A percentile compares a stretch with the other conserved stretches of the same genome.
Evolutionary conservation across 2,797 vertebrate species (phyloP).

Genomic region (Sebastes glaucus): DNA sequence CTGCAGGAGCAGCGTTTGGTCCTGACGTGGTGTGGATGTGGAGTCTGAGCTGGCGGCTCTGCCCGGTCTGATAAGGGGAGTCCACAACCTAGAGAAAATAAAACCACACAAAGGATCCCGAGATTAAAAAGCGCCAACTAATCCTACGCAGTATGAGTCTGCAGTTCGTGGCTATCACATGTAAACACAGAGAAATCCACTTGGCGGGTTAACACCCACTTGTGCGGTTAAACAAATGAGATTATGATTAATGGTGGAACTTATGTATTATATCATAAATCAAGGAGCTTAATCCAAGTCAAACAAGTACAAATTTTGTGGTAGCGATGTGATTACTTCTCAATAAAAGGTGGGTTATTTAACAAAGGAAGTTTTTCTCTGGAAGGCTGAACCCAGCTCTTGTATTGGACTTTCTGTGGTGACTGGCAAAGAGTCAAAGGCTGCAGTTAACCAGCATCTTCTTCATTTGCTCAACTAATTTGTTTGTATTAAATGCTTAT

Average conservation of each 20-base stretch:
- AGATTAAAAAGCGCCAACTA: slow-evolving; percentile 30
- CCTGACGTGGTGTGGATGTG: slow-evolving; percentile 67
- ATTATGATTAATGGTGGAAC: background rate
- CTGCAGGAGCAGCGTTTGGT: slow-evolving; percentile 92
- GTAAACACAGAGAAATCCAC: slow-evolving; percentile 15
- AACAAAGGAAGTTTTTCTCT: slow-evolving; percentile 7
- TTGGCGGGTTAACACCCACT: slow-evolving; percentile 28
- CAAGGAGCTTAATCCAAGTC: background rate
- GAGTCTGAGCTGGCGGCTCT: slow-evolving; percentile 5
- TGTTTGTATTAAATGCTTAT: background rate
- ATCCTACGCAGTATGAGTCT: background rate
- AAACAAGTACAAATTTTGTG: slow-evolving; percentile 14
- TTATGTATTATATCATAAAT: background rate
- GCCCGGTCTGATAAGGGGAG: slow-evolving; percentile 61
- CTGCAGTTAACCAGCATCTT: background rate
- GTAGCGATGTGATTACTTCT: background rate
- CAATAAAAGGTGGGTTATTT: slow-evolving; percentile 1
- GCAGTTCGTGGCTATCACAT: slow-evolving; percentile 4
- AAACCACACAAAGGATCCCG: slow-evolving; percentile 9
- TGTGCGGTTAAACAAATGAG: background rate
- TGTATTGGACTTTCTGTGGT: background rate
- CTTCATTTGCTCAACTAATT: background rate
- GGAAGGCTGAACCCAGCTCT: background rate
- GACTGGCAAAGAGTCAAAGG: background rate
- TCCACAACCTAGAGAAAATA: slow-evolving; percentile 77